Evolutionary conservation across 2,113 vertebrate species (phyloP).

Genomic region (Eubucco bourcierii): DNA sequence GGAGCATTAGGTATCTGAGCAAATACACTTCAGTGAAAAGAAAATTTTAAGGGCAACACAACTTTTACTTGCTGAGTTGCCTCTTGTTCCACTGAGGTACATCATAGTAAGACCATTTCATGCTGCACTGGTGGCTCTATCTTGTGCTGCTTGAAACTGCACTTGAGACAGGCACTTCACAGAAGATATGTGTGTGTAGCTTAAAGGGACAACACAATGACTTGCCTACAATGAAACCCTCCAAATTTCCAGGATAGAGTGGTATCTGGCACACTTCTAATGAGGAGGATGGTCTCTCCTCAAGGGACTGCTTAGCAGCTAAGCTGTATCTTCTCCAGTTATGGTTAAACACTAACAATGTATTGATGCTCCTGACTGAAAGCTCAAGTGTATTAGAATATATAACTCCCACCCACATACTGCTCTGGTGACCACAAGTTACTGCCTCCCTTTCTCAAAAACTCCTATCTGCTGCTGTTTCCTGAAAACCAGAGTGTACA

Average conservation of each 20-base stretch:
- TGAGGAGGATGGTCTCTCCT: not conserved
- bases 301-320: not conserved
- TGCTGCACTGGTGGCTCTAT: not conserved
- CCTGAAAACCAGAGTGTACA: not conserved
- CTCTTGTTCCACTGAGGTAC: not conserved
- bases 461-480: not conserved
- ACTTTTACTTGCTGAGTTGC: not conserved
- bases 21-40: not conserved
- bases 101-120: not conserved
- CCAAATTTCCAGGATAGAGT: not conserved
- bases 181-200: not conserved
- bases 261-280: not conserved
- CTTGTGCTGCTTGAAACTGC: not conserved
- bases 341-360: not conserved
- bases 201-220: not conserved
- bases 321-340: not conserved
- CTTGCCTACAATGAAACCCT: not conserved
- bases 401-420: rapidly evolving
- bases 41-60: not conserved
- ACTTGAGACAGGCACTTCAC: not conserved
- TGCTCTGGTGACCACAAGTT: not conserved
- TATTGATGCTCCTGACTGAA: not conserved
- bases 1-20: not conserved
- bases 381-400: not conserved
- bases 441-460: not conserved